Percentiles rank a stretch among this genome's conserved stretches.
phyloP scores from a whole-genome alignment of 2,797 vertebrate genomes.

The Sebastes kiyomatsui region DNA sequence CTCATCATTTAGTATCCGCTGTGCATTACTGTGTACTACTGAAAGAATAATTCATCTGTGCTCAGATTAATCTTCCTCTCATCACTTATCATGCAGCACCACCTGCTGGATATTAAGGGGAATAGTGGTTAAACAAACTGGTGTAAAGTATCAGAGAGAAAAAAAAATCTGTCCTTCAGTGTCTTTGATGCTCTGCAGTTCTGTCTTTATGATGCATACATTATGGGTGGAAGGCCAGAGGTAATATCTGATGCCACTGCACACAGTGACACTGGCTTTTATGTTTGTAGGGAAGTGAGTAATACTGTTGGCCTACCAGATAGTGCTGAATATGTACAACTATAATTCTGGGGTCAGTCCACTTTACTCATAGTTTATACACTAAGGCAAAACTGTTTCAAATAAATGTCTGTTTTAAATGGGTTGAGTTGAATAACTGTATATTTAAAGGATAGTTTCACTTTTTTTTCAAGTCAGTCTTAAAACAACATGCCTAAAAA shows the following conservation, averaged over 20 bases:
- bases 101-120: slow-evolving; percentile 57
- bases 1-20: neutral
- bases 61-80: neutral
- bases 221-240: slow-evolving; percentile 17
- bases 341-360: neutral
- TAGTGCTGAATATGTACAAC: neutral
- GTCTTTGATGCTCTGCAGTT: slow-evolving; percentile 35
- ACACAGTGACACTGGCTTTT: slow-evolving; percentile 27
- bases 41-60: neutral
- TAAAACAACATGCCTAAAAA: neutral
- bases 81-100: slow-evolving; percentile 62
- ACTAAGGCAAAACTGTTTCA: neutral
- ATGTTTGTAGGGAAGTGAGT: neutral
- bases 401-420: neutral
- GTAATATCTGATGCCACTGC: slow-evolving; percentile 33
- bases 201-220: slow-evolving; percentile 45
- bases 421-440: neutral
- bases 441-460: neutral
- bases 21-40: neutral
- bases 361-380: neutral
- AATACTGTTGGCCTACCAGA: neutral
- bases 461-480: neutral
- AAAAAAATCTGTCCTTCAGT: slow-evolving; percentile 18
- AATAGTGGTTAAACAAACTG: neutral
- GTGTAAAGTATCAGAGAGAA: too few relatives aligned